Evolutionary conservation across 2,797 vertebrate genomes (phyloP), one percentile per base, ranked within the genome.

Genomic region (Atherinosoma microstoma): DNA sequence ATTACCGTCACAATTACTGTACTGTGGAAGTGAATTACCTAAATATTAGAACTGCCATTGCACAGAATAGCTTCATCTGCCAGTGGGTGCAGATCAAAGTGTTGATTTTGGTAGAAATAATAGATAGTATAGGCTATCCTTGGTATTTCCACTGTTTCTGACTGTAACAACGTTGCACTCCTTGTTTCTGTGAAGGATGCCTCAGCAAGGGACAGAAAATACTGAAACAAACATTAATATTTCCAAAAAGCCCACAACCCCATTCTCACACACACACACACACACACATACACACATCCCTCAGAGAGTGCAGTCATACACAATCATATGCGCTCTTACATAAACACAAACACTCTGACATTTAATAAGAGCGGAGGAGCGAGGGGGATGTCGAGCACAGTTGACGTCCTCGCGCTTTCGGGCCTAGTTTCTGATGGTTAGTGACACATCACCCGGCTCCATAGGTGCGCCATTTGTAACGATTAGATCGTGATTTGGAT

Each of bases 401-500:
- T 65, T 67, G 69, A 67, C 51, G 36, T 81, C 74, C 74, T 15
- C 34, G 51, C 13, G 20, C 20, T 0, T 72, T 68, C 16, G 64
- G 79, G 49, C 47, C 80, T 61, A 32, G 64, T 75, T 89, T 70
- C 53, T 84, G 79, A 87, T 83, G 74, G 30, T 4, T 73, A 82
- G 59, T 83, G 86, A 84, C 87, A 83, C 75, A 58, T 89, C 73
- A 79, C 58, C 64, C 76, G 42, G 72, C 76, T 80, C 67, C 0
- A 49, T 54, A 84, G 84, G 80, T 84, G 70, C 30, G 61, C 69
- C 69, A 85, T 90, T 91, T 89, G 82, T 83, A 83, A 84, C 84
- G 80, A 87, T 89, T 84, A 78, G 67, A 82, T 79, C 1, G 58
- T 36, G 84, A 87, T 89, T 73, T 67, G 75, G 81, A 64, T 78